Base-by-base conservation (phyloP, 2,797 vertebrate genomes). In the Toxotes lorentzi region DNA sequence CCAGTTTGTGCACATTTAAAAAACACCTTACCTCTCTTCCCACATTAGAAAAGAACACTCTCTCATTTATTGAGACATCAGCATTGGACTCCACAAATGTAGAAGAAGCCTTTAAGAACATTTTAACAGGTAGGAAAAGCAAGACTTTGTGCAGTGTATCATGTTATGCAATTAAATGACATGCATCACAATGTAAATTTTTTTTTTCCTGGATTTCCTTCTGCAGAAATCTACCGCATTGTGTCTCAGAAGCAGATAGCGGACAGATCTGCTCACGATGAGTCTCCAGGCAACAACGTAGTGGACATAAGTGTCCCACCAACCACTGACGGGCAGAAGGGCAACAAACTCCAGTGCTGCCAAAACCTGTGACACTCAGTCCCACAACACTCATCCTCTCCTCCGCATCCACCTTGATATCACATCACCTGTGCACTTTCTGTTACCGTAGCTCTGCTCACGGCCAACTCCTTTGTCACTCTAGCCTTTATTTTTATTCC, bases 231-330 rank as follows among this genome's bases (percentile, higher is more conserved):
- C 92, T 98, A 99, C 92, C 97, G 97, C 89, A 99, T 99, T 0
- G 97, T 99, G 82, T 99, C 98, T 7, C 98, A 99, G 95, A 99
- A 98, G 95, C 98, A 99, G 91, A 99, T 99, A 14, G 97, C 97
- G 0, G 98, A 99, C 91, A 94, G 97, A 41, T 97, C 97, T 4
- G 96, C 96, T 0, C 97, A 99, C 0, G 98, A 99, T 0, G 98
- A 99, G 84, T 99, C 98, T 89, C 98, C 98, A 0, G 97, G 98
- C 83, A 99, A 99, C 96, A 99, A 99, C 2, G 95, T 96, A 32
- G 95, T 96, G 60, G 98, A 99, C 93, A 99, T 99, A 91, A 99
- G 97, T 0, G 98, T 99, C 77, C 98, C 98, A 0, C 97, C 97
- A 19, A 99, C 98, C 91, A 97, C 97, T 1, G 98, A 99, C 0